These are phyloP conservation scores for Amazona guildingii DNA, from an alignment of 2,113 vertebrate species.

Conservation along the genomic window DNA sequence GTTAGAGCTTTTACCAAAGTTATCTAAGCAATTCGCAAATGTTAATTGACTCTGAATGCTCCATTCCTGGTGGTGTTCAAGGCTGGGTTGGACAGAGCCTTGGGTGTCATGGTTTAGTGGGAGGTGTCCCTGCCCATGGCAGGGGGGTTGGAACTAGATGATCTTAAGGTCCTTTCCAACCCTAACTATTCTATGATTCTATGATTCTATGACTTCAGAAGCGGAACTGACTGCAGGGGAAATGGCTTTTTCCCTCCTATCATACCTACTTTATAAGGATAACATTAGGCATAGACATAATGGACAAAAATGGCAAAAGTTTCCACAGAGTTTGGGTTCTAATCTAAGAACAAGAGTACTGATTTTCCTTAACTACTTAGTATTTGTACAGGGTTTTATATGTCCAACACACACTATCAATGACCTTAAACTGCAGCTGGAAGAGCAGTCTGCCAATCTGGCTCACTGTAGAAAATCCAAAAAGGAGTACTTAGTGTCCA, in stretches of 20 bases:
- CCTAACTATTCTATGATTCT: no score
- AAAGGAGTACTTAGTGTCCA: not conserved
- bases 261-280: not conserved
- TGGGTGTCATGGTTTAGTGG: no score
- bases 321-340: not conserved
- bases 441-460: not conserved
- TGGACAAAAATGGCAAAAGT: not conserved
- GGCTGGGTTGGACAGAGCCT: no score
- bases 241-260: not conserved
- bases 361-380: slow-evolving; percentile 9
- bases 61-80: no score
- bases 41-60: not conserved
- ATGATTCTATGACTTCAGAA: not conserved
- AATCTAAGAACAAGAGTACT: not conserved
- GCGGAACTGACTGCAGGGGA: not conserved
- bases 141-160: no score
- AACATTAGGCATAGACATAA: not conserved
- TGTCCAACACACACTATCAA: not conserved
- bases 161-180: no score
- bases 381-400: not conserved
- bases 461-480: not conserved
- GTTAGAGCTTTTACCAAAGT: not conserved
- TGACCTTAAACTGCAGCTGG: not conserved
- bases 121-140: no score
- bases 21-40: not conserved